Base-by-base conservation (phyloP, 2,113 vertebrate species). In the Corapipo altera region DNA sequence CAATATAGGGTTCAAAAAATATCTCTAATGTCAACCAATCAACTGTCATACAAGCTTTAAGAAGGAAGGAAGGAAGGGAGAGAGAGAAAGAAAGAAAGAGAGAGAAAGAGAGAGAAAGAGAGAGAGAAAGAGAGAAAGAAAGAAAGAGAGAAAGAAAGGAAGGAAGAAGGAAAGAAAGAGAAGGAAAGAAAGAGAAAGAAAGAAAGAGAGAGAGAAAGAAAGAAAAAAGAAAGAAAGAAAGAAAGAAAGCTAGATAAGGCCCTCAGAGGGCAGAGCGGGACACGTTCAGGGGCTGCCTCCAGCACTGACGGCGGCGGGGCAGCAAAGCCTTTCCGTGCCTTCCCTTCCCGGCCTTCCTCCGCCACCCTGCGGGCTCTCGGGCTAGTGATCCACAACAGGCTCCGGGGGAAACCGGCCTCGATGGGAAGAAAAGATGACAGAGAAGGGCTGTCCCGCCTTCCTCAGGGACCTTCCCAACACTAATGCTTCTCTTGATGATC, bases 221-320 rank as follows among this genome's bases (percentile, higher is more conserved):
- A 51, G 26, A 27, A 7, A 49, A 27, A 7, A 49, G 15, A 28
- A 13, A 30, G 30, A 51, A 51, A 21, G 24, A 51, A 12, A 51
- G 17, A 32, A 19, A 52, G 28, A 54, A 32, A 30, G 39, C 5
- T 41, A 12, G 39, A 41, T 41, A 41, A 54, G 52, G 57, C 57
- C 33, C 57, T 58, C 57, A 13, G 57, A 35, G 33, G 33, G 21
- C 21, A 14, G 22, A 35, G 57, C 21, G 33, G 19, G 22, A 43
- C 5, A 13, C 23, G 51, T 3, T 4, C 2, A 15, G 16, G 4
- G 22, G 22, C 27, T 1, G 54, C 54, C 2, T 7, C 9, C 35
- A 5, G 5, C 32, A 1, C 26, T 14, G 64, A 33, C 18, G 37
- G 72, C 6, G 3, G 35, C 24, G 19, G 4, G 51, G 9, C n/a